Evolutionary conservation across 2,888 invertebrate genomes (phyloP), one percentile per base, ranked within the genome.

Genomic region (Coenonympha glycerion): DNA sequence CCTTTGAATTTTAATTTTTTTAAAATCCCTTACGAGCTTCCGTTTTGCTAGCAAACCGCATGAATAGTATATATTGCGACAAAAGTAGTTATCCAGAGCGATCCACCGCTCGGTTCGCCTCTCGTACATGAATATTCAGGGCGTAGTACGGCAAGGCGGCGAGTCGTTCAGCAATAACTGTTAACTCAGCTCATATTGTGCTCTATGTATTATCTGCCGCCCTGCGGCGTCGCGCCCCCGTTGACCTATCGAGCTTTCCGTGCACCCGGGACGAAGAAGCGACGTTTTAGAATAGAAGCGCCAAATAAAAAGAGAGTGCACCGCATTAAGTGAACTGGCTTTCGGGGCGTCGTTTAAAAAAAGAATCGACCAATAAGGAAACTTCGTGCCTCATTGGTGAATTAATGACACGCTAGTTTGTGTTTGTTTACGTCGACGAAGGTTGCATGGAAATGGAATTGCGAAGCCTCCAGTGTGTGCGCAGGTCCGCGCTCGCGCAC

Each of bases 381-480:
- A 52, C 52, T 47, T 56, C 21, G 41, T 37, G 41, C 40, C 55
- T 57, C 52, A 49, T 53, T 53, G 52, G 55, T 54, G 46, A 44
- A 68, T 71, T 73, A 72, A 70, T 70, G 72, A 74, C 65, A 61
- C 64, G 60, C 65, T 73, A 71, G 69, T 65, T 67, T 69, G 75
- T 73, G 76, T 84, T 83, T 86, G 82, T 85, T 86, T 86, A 85
- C 76, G 76, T 81, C 79, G 74, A 72, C 72, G 81, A 81, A 87
- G 86, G 86, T 83, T 86, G 81, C 79, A 85, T 79, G 68, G 77
- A 84, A 84, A 85, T 79, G 68, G 77, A 84, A 84, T 84, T 83
- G 86, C 84, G 84, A 84, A 79, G 82, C 77, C 73, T 73, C 73
- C 86, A 86, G 86, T 86, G 76, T 74, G 76, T 76, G 81, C 79